Percentiles rank a stretch among this genome's conserved stretches.
Conservation (phyloP, 64 coral and sea anemone genomes). For the Montipora sp. region DNA sequence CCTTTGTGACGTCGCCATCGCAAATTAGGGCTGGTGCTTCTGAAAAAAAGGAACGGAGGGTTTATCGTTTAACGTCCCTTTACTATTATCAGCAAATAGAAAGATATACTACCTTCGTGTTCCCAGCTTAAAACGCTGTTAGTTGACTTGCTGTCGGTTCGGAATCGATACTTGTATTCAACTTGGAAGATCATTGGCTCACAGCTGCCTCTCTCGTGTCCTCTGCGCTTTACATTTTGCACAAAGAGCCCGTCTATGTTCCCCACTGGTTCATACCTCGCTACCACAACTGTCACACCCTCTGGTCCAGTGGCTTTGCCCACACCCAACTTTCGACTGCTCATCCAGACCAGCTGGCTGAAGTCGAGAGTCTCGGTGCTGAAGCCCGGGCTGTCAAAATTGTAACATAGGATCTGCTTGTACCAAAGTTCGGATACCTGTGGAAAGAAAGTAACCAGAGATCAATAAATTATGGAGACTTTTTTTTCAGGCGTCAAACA, state of each 20-base stretch:
- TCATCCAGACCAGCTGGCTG: conserved; percentile 90
- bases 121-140: conserved; percentile 91
- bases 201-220: conserved; percentile 62
- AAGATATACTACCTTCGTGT: conserved; percentile 66
- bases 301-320: conserved; percentile 75
- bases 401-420: conserved; percentile 77
- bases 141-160: conserved; percentile 59
- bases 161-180: conserved; percentile 64
- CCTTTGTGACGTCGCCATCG: background rate
- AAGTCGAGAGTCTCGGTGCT: conserved; percentile 84
- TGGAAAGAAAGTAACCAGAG: background rate
- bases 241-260: conserved; percentile 94
- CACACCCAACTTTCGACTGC: conserved; percentile 70
- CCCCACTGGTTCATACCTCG: conserved; percentile 89
- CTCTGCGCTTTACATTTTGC: conserved; percentile 77
- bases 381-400: conserved; percentile 94
- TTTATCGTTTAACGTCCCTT: too few species aligned
- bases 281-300: conserved; percentile 85
- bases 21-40: background rate
- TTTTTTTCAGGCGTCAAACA: background rate
- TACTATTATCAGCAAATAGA: background rate
- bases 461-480: background rate
- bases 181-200: conserved; percentile 69
- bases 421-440: conserved; percentile 92
- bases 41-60: background rate